Evolutionary conservation across 2,888 invertebrate species (phyloP), one percentile per base, ranked within the genome.

Genomic region (Sphaeridia pumilis): DNA sequence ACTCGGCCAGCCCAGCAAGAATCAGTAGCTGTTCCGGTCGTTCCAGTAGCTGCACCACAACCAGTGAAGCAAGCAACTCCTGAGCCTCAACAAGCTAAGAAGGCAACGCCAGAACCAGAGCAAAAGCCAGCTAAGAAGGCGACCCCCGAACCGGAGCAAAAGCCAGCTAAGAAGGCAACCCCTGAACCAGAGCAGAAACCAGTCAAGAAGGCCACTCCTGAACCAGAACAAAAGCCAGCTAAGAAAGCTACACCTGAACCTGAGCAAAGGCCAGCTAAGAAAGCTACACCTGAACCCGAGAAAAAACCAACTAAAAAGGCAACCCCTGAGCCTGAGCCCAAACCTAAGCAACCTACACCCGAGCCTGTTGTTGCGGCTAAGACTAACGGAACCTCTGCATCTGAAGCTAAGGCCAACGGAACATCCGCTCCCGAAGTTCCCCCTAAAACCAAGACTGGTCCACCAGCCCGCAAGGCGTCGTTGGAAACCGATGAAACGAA

Each of bases 361-460:
- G n/a, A n/a, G n/a, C n/a, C n/a, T n/a, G n/a, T n/a, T n/a, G n/a
- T n/a, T n/a, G n/a, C n/a, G n/a, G n/a, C n/a, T 31, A 21, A 17
- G 44, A 43, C 36, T 21, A 43, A 45, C 36, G 24, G 50, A 50
- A 53, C 35, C 49, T 17, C 14, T 42, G 21, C 46, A 35, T 25
- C 24, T 35, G 49, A 41, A 27, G 47, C 58, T 53, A 54, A 63
- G 24, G 49, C 61, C 12, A 57, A 66, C 26, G 34, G 48, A n/a
- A 49, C 45, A 42, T 20, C 57, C 25, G 41, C 55, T 38, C 54
- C 60, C 56, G 60, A 71, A 59, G 72, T 70, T 61, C 59, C 63
- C 50, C 63, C 58, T 56, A 52, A 60, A 53, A 50, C 63, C 49
- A 56, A 54, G 21, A 27, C 25, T 22, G 24, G 41, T 38, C 35